These are phyloP conservation scores for Muscicapa adusta DNA, from an alignment of 2,113 vertebrate species.

Conservation along the genomic window DNA sequence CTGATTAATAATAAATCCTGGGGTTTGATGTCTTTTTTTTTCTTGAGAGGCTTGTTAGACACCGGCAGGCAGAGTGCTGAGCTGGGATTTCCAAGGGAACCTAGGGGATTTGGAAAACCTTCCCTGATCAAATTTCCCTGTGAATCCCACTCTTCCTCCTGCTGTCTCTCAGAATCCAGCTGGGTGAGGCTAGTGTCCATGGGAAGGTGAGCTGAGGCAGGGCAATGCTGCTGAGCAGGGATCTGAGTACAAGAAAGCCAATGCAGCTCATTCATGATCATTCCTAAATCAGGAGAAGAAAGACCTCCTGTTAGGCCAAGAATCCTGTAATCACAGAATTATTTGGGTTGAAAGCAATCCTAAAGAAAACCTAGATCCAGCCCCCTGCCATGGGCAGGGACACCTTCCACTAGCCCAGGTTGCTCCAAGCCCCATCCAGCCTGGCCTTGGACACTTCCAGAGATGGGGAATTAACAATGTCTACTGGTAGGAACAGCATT, in stretches of 20 bases:
- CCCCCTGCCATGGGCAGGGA: neutral
- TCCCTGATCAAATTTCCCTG: neutral
- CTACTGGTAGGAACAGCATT: neutral
- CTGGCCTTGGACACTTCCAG: neutral
- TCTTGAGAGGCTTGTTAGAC: neutral
- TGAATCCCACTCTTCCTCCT: neutral
- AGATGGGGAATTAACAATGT: neutral
- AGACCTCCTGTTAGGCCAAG: neutral
- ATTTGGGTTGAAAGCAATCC: neutral
- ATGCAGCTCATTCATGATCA: accelerated
- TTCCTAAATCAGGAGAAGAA: neutral
- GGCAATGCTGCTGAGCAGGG: neutral
- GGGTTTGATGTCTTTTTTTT: neutral
- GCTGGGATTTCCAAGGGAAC: neutral
- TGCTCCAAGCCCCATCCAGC: accelerated
- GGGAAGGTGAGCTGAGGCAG: neutral
- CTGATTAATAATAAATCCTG: slow-evolving; percentile 26
- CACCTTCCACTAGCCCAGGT: neutral
- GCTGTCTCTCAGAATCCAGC: neutral
- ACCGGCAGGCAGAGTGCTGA: neutral
- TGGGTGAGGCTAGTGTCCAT: neutral
- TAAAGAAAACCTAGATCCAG: neutral
- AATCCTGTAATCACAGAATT: neutral
- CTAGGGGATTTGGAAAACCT: neutral
- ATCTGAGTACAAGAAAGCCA: neutral